Conservation (phyloP, 2,113 vertebrate species). For the Leptobrachium leishanense region DNA sequence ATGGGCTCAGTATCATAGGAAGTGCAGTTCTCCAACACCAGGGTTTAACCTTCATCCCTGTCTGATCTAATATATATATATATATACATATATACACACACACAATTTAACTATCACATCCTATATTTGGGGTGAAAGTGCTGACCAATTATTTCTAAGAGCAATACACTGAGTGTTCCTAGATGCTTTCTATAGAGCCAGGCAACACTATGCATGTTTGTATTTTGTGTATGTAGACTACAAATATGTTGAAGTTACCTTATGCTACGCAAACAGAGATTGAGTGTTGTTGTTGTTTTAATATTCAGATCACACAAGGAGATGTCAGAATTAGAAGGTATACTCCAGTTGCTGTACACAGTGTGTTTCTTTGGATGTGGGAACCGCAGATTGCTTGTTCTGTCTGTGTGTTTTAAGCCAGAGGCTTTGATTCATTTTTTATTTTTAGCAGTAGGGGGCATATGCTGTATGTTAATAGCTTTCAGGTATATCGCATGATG, state of each 20-base stretch:
- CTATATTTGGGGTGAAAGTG: no score
- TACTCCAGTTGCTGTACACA: not conserved
- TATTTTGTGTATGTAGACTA: not conserved
- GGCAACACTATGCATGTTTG: not conserved
- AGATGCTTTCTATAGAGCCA: not conserved
- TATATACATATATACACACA: no score
- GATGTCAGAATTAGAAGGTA: not conserved
- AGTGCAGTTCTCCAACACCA: no score
- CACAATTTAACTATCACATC: no score
- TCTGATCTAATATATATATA: no score
- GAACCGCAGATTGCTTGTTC: slow-evolving; percentile 4
- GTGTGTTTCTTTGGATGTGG: not conserved
- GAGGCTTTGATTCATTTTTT: slow-evolving; percentile 36
- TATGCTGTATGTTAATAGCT: slow-evolving; percentile 37
- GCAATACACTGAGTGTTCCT: no score
- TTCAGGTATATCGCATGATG: slow-evolving; percentile 6
- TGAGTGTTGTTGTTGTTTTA: not conserved
- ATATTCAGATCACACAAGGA: not conserved
- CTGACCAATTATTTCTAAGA: no score
- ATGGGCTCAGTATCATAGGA: no score
- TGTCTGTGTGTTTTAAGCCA: slow-evolving; percentile 3
- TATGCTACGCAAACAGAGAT: not conserved
- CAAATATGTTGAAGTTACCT: not conserved
- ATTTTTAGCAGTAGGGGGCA: slow-evolving; percentile 47
- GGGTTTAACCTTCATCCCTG: no score